phyloP scores from a whole-genome alignment of 1,140 invertebrate species.

The Brachystomella parvula region DNA sequence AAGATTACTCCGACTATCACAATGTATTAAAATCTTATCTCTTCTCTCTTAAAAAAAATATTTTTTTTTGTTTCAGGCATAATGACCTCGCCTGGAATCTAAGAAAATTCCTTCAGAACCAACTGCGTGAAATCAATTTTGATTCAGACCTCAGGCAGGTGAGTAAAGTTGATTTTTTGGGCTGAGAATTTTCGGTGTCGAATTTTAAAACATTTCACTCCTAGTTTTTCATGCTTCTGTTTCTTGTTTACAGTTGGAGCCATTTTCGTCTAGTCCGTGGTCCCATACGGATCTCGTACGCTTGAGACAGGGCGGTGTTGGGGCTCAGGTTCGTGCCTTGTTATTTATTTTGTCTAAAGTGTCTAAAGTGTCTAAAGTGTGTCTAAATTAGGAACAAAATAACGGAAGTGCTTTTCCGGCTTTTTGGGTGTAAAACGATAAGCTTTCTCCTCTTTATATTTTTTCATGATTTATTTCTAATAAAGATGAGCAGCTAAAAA shows the following conservation, averaged over 20 bases:
- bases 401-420: not conserved
- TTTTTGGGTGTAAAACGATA: not conserved
- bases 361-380: no score
- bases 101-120: slow-evolving; percentile 44
- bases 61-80: slow-evolving; percentile 42
- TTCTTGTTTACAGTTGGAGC: slow-evolving; percentile 54
- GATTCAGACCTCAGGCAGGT: slow-evolving; percentile 40
- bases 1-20: not conserved
- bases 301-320: slow-evolving; percentile 39
- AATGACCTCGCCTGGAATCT: slow-evolving; percentile 48
- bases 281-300: slow-evolving; percentile 60
- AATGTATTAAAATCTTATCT: no score
- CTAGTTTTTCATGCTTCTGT: no score
- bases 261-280: slow-evolving; percentile 71
- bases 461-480: slow-evolving; percentile 1
- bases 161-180: slow-evolving; percentile 8
- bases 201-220: not conserved
- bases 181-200: not conserved
- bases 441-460: not conserved
- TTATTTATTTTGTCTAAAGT: no score
- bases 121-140: slow-evolving; percentile 43
- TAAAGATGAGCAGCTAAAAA: not conserved
- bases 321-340: slow-evolving; percentile 40
- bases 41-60: not conserved
- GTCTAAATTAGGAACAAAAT: no score